phyloP scores from a whole-genome alignment of 64 coral and sea anemone species.

The Catalaphyllia jardinei region DNA sequence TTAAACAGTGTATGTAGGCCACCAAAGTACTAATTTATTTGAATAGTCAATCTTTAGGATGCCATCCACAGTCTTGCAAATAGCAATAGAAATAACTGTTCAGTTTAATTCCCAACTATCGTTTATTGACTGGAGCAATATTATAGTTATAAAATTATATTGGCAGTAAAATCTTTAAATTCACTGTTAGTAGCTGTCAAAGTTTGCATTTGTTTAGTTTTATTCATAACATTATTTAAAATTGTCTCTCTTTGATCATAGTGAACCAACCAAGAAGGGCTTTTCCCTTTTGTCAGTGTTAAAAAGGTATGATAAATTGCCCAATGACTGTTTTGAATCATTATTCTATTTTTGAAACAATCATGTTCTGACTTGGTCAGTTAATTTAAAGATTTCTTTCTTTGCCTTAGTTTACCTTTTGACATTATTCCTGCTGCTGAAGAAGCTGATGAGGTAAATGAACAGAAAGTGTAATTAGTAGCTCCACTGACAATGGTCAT shows the following conservation, averaged over 20 bases:
- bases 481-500: no score
- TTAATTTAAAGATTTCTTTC: neutral
- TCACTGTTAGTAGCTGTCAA: neutral
- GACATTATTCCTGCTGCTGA: conserved; percentile 81
- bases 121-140: no score
- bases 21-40: no score
- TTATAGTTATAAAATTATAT: no score
- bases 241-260: neutral
- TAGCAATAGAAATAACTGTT: no score
- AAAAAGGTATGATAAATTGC: conserved; percentile 73
- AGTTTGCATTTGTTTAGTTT: neutral
- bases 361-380: no score
- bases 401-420: conserved; percentile 63
- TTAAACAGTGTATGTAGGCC: no score
- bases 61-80: no score
- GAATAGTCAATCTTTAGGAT: no score
- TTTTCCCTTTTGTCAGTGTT: conserved; percentile 94
- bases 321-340: no score
- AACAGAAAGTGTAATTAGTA: neutral
- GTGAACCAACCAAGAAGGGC: conserved; percentile 88
- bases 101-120: no score
- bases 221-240: neutral
- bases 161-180: neutral
- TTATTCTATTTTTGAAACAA: no score
- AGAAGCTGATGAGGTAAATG: conserved; percentile 87